Percentiles rank a stretch among this genome's conserved stretches.
Evolutionary conservation across 2,797 vertebrate genomes (phyloP).

Genomic region (Girardinus metallicus): DNA sequence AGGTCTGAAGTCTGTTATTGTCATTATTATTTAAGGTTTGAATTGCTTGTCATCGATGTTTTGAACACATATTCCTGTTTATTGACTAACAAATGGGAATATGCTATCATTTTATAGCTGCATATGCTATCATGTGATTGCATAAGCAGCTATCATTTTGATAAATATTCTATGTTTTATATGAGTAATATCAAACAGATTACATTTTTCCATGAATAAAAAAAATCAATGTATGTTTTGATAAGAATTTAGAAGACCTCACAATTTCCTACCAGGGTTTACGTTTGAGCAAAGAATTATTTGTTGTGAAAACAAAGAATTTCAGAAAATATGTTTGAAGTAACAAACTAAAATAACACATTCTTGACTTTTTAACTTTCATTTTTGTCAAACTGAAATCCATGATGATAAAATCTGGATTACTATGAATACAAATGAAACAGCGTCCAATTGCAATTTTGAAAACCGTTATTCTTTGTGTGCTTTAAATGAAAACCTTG

Average conservation of each 20-base stretch:
- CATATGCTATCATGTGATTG: neutral
- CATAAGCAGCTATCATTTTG: too few species aligned
- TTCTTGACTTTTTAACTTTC: constrained; percentile 19
- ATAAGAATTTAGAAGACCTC: constrained; percentile 35
- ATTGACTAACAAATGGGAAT: neutral
- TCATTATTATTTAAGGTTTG: neutral
- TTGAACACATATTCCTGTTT: neutral
- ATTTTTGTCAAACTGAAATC: constrained; percentile 38
- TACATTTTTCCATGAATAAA: constrained; percentile 16
- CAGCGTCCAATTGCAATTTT: neutral
- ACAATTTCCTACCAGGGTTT: constrained; percentile 11
- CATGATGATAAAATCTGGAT: constrained; percentile 3
- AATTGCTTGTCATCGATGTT: neutral
- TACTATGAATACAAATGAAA: constrained; percentile 20
- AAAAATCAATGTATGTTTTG: constrained; percentile 27
- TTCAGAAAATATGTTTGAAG: constrained; percentile 27
- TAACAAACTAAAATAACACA: neutral
- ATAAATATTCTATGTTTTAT: too few species aligned
- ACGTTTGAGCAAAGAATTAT: constrained; percentile 22
- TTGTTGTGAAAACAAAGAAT: constrained; percentile 18
- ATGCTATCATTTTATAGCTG: constrained; percentile 9
- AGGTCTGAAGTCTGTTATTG: too few species aligned
- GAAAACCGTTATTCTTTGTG: neutral
- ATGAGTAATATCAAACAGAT: constrained; percentile 15
- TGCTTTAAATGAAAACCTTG: constrained; percentile 18